Base-by-base conservation (phyloP, 2,113 vertebrate species). In the Cricetomys ansorgei region DNA sequence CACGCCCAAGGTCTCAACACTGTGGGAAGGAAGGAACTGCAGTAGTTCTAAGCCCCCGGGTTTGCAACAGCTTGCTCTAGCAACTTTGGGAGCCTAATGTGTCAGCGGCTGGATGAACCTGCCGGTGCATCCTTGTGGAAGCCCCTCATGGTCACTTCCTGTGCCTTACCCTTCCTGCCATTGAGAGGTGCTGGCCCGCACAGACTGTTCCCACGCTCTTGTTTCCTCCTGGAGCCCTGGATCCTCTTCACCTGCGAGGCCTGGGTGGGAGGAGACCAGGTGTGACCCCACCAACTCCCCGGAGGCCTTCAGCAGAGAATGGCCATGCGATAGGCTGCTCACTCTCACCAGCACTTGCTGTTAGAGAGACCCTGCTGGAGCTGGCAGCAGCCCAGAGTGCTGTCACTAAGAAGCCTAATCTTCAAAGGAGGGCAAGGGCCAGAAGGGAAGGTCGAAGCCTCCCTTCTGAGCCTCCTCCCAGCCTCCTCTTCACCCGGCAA, bases 151-250 rank as follows among this genome's bases (percentile, higher is more conserved):
- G 53, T 17, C 11, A 27, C 23, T 59, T 13, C 9, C 1, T 53
- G 17, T 53, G 89, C 43, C 91, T 97, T 81, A 89, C 93, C 77
- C 83, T 87, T 94, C 73, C 79, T 93, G 67, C n/a, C 73, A 83
- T 76, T 5, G 0, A 0, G 55, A 15, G 16, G n/a, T 13, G 4
- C 64, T 55, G 86, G 57, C 79, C 62, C 50, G 48, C 13, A 7
- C 9, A 4, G 84, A 45, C 0, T 45, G 40, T 45, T 57, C 55
- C 81, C 5, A 25, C 0, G 16, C 40, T 77, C 34, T 80, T 31
- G 37, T 34, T 89, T n/a, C 62, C 75, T 0, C 1, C 77, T 25
- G 5, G 57, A 80, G 11, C 62, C 57, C 40, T 48, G 34, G 59
- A 16, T 76, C 48, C 69, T 37, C 67, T 87, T 81, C 9, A 37